These are phyloP conservation scores for Drosophila virilis DNA, from an alignment of 1,140 invertebrate species.

Conservation along the genomic window DNA sequence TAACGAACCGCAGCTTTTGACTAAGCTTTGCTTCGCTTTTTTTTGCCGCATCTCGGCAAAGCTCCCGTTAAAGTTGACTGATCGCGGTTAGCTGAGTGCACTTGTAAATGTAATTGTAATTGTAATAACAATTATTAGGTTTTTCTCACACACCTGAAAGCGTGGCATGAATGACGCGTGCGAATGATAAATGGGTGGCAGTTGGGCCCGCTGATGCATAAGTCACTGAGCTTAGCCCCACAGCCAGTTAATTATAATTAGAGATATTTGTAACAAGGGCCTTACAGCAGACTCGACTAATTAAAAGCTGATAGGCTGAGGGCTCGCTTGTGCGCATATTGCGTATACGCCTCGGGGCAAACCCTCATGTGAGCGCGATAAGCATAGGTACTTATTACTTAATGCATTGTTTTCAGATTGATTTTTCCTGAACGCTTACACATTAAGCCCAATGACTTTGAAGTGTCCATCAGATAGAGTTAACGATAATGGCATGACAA, in stretches of 20 bases:
- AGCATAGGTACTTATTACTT: conserved; percentile 22
- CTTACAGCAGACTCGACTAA: background rate
- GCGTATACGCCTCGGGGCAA: conserved; percentile 27
- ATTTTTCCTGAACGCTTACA: background rate
- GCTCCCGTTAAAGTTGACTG: conserved; percentile 37
- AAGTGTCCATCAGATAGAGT: conserved; percentile 39
- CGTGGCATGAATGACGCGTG: conserved; percentile 31
- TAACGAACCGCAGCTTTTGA: background rate
- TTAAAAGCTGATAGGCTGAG: conserved; percentile 10
- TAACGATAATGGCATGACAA: conserved; percentile 28
- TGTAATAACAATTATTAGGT: conserved; percentile 36
- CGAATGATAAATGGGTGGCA: conserved; percentile 16
- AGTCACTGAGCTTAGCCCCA: conserved; percentile 1
- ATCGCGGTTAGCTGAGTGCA: conserved; percentile 25
- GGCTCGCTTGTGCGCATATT: conserved; percentile 26
- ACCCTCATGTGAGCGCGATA: conserved; percentile 41
- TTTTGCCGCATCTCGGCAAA: background rate
- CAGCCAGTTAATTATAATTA: conserved; percentile 5
- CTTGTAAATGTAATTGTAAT: conserved; percentile 17
- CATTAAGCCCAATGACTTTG: conserved; percentile 35
- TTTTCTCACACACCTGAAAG: conserved; percentile 40
- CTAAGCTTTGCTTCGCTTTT: conserved; percentile 3
- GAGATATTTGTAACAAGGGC: conserved; percentile 20
- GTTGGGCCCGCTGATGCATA: conserved; percentile 4
- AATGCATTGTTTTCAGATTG: conserved; percentile 15